phyloP scores from a whole-genome alignment of 2,113 vertebrate species.

The Pituophis catenifer region DNA sequence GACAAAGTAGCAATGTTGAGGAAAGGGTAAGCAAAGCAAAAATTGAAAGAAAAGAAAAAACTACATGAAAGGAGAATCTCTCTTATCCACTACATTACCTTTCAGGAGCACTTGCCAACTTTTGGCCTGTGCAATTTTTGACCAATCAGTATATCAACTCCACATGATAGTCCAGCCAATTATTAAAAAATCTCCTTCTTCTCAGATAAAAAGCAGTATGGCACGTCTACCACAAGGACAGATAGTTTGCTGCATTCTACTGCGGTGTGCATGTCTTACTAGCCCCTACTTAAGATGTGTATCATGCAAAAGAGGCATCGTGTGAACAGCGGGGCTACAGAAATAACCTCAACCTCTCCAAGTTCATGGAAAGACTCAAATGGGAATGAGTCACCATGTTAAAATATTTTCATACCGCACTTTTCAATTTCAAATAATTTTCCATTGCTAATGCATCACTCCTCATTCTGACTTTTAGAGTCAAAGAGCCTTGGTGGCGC shows the following conservation, averaged over 20 bases:
- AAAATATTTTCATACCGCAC: neutral
- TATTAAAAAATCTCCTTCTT: neutral
- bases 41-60: too few species aligned
- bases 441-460: neutral
- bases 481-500: neutral
- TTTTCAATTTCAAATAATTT: neutral
- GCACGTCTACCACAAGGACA: neutral
- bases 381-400: neutral
- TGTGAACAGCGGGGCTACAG: constrained; percentile 1
- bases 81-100: neutral
- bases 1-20: neutral
- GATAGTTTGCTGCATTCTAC: neutral
- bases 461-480: neutral
- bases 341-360: neutral
- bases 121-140: neutral
- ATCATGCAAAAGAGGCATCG: neutral
- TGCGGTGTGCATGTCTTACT: neutral
- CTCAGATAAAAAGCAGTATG: neutral
- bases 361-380: neutral
- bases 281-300: neutral
- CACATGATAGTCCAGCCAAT: neutral
- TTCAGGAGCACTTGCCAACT: neutral
- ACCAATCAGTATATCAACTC: neutral
- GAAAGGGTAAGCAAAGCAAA: too few species aligned
- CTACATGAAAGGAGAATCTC: neutral